A percentile compares a stretch with the other conserved stretches of the same genome.
phyloP scores from a whole-genome alignment of 2,113 vertebrate species.

The Oryzias melastigma region DNA sequence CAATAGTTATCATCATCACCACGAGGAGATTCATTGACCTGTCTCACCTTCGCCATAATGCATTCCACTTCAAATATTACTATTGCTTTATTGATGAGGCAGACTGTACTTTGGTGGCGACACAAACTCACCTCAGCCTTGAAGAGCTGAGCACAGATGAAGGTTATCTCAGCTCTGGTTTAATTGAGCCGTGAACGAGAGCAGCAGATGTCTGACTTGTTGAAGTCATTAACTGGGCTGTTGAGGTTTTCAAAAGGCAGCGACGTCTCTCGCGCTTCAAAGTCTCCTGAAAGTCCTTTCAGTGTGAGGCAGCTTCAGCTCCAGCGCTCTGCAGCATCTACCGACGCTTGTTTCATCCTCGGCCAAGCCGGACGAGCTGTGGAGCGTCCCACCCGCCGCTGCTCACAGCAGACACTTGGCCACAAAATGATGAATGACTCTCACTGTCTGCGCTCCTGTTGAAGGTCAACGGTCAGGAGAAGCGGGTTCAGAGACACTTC shows the following conservation, averaged over 20 bases:
- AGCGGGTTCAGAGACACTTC: constrained; percentile 13
- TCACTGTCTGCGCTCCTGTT: constrained; percentile 21
- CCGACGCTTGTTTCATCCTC: constrained; percentile 51
- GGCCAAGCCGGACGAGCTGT: constrained; percentile 38
- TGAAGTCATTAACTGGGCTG: constrained; percentile 22
- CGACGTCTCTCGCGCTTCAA: constrained; percentile 2
- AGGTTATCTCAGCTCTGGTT: constrained; percentile 13
- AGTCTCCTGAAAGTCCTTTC: constrained; percentile 30
- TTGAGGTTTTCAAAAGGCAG: constrained; percentile 14
- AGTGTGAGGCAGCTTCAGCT: constrained; percentile 23
- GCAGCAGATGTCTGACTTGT: constrained; percentile 2
- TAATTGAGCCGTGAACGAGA: constrained; percentile 16
- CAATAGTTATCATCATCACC: constrained; percentile 2
- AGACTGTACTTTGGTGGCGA: constrained; percentile 3
- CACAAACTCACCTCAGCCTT: neutral
- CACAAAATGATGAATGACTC: constrained; percentile 43
- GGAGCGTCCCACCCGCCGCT: constrained; percentile 7
- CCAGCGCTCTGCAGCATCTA: constrained; percentile 4
- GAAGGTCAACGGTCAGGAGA: constrained; percentile 58
- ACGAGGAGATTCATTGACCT: constrained; percentile 37
- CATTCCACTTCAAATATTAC: neutral
- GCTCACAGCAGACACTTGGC: constrained; percentile 20
- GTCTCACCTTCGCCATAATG: constrained; percentile 20
- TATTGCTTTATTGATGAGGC: constrained; percentile 11
- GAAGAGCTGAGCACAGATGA: neutral